Percentiles rank a stretch among this genome's conserved stretches.
Evolutionary conservation across 2,797 vertebrate species (phyloP).

Genomic region (Neosilurus hyrtlii): DNA sequence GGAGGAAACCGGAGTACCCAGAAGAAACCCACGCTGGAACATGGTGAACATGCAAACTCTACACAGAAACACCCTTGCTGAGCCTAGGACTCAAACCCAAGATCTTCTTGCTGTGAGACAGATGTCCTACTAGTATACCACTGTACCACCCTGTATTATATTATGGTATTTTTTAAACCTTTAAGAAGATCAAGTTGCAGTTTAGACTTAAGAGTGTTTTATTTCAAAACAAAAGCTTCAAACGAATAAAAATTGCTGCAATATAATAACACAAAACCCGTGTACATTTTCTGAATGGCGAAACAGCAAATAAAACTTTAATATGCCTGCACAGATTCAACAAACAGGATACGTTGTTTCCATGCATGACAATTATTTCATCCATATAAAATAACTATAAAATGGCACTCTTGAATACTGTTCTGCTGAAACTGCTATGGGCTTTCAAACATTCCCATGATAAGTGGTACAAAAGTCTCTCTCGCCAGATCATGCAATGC

Average conservation of each 20-base stretch:
- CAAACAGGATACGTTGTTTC: constrained; percentile 63
- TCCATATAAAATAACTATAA: constrained; percentile 77
- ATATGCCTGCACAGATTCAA: constrained; percentile 72
- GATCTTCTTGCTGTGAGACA: too few relatives aligned
- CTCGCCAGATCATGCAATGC: constrained; percentile 35
- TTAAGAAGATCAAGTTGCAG: not conserved
- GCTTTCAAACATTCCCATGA: constrained; percentile 61
- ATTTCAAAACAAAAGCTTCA: constrained; percentile 12
- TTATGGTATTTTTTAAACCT: not conserved
- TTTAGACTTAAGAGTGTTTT: not conserved
- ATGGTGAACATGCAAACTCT: too few relatives aligned
- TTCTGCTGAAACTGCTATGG: constrained; percentile 52
- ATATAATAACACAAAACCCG: constrained; percentile 13
- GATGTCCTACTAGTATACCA: too few relatives aligned
- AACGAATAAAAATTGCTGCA: not conserved
- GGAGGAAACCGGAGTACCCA: too few relatives aligned
- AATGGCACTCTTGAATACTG: constrained; percentile 67
- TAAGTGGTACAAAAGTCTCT: constrained; percentile 56
- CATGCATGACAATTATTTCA: constrained; percentile 59
- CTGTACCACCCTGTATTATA: not conserved
- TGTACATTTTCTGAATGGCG: constrained; percentile 42
- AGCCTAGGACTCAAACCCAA: too few relatives aligned
- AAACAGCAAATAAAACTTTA: constrained; percentile 69
- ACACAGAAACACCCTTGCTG: too few relatives aligned
- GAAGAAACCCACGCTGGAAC: too few relatives aligned